Percentiles rank a stretch among this genome's conserved stretches.
Conservation (phyloP, 2,888 invertebrate species). For the Cataglyphis altisquamis region DNA sequence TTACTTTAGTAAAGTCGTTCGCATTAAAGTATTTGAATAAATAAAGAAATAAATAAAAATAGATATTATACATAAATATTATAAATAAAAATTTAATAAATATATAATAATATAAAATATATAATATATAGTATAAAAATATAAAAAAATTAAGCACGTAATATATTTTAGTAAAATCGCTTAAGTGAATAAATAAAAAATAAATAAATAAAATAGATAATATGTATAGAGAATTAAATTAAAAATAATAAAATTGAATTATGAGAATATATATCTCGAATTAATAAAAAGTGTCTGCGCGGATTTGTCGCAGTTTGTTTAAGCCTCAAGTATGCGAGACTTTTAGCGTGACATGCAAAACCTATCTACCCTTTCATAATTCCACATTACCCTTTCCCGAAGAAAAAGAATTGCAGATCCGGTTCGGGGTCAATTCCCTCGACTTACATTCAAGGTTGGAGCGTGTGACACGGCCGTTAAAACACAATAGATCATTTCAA, state of each 20-base stretch:
- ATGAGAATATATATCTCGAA: background rate
- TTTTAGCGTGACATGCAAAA: conserved; percentile 66
- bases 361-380: conserved; percentile 67
- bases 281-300: background rate
- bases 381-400: conserved; percentile 65
- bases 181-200: background rate
- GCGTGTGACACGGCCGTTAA: conserved; percentile 72
- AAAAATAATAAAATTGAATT: background rate
- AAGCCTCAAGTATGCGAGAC: conserved; percentile 51
- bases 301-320: conserved; percentile 43
- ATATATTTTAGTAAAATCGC: background rate
- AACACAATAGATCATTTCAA: conserved; percentile 72
- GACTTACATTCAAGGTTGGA: conserved; percentile 69
- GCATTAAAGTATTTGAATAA: background rate
- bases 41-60: too few relatives aligned
- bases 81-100: too few relatives aligned
- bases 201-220: background rate
- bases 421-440: conserved; percentile 73
- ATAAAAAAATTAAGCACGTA: too few relatives aligned
- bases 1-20: background rate
- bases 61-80: background rate
- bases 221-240: background rate
- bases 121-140: too few relatives aligned
- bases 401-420: conserved; percentile 67
- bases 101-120: too few relatives aligned